phyloP scores from a whole-genome alignment of 2,113 vertebrate genomes.

The Gorsachius goisagi region DNA sequence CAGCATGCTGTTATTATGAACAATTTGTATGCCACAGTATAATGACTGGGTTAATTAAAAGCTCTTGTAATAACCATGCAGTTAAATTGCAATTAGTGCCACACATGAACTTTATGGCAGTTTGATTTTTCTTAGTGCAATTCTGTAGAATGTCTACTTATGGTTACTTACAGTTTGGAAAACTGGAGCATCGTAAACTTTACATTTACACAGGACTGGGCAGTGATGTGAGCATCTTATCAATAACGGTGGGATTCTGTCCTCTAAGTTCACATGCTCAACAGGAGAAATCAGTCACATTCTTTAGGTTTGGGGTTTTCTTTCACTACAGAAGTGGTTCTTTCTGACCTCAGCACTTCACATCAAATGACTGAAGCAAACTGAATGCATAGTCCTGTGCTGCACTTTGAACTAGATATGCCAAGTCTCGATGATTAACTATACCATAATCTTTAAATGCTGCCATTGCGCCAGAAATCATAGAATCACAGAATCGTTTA shows the following conservation, averaged over 20 bases:
- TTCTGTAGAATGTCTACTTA: neutral
- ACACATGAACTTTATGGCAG: conserved; percentile 44
- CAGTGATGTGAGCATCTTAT: neutral
- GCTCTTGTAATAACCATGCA: conserved; percentile 45
- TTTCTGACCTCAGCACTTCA: neutral
- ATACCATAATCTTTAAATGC: neutral
- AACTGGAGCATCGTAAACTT: neutral
- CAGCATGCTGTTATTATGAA: conserved; percentile 29
- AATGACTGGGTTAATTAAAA: conserved; percentile 61
- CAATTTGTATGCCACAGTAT: conserved; percentile 45
- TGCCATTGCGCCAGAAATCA: neutral
- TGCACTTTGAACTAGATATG: neutral
- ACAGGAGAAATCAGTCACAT: neutral
- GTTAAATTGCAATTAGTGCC: conserved; percentile 62
- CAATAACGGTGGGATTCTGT: neutral
- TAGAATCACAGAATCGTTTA: no score
- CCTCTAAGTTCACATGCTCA: neutral
- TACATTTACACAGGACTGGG: neutral
- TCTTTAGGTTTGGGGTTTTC: neutral
- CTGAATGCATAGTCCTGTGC: neutral
- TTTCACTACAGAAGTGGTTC: neutral
- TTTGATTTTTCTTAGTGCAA: neutral
- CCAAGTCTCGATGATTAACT: neutral
- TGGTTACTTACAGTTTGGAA: neutral
- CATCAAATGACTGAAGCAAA: neutral